A percentile compares a stretch with the other conserved stretches of the same genome.
Evolutionary conservation across 2,797 vertebrate genomes (phyloP).

Genomic region (Hapalemur alaotrensis): DNA sequence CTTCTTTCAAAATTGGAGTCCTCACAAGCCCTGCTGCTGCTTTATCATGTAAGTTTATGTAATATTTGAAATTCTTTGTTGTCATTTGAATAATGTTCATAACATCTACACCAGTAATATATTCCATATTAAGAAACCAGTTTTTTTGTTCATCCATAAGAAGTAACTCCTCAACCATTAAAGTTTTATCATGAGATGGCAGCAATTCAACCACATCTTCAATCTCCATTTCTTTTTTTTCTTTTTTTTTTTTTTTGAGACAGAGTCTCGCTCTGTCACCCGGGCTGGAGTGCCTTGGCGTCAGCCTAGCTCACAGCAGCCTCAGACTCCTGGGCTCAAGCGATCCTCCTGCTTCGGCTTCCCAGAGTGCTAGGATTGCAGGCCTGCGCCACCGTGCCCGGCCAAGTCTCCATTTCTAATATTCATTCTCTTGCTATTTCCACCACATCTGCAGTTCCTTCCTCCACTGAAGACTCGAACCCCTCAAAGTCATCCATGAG

Average conservation of each 20-base stretch:
- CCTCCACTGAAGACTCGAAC: neutral
- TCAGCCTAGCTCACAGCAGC: neutral
- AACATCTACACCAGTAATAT: neutral
- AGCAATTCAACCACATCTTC: neutral
- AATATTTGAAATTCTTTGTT: neutral
- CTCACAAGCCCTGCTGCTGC: neutral
- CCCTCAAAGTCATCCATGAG: neutral
- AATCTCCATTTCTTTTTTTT: neutral
- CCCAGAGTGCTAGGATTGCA: neutral
- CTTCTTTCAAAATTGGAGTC: neutral
- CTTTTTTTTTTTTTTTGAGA: neutral
- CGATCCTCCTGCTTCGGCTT: neutral
- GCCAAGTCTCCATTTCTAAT: neutral
- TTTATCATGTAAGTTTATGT: neutral
- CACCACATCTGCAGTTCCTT: neutral
- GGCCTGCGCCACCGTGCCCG: accelerated
- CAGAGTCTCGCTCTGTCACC: neutral
- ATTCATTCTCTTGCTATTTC: neutral
- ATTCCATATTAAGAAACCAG: neutral
- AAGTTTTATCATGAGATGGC: neutral
- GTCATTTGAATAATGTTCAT: neutral
- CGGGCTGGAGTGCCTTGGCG: neutral
- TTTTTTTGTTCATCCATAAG: neutral
- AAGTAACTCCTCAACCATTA: neutral
- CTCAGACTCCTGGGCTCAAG: neutral